phyloP scores from a whole-genome alignment of 2,797 vertebrate genomes.

The Fringilla coelebs region DNA sequence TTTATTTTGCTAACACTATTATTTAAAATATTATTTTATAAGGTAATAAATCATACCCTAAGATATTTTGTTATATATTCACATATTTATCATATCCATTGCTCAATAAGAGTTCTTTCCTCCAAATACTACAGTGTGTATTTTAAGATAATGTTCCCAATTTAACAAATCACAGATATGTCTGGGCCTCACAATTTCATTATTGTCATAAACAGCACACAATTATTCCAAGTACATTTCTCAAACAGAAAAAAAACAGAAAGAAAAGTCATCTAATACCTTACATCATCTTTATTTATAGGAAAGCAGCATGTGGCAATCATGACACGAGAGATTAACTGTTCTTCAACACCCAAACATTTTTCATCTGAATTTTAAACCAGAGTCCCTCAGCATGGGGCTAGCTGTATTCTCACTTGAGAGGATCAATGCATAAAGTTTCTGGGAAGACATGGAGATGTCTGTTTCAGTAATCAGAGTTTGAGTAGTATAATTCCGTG shows the following conservation, averaged over 20 bases:
- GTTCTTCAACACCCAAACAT: not conserved
- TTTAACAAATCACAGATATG: conserved; percentile 29
- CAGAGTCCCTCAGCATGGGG: not conserved
- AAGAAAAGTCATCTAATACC: not conserved
- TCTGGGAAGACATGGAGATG: not conserved
- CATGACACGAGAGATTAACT: conserved; percentile 3
- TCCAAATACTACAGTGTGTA: not conserved
- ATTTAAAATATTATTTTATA: conserved; percentile 11
- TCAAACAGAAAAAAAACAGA: not conserved
- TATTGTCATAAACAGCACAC: not conserved
- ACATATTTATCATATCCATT: not conserved
- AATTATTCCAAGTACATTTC: not conserved
- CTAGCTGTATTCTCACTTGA: not conserved
- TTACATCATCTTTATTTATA: conserved; percentile 46
- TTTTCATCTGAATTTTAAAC: conserved; percentile 31
- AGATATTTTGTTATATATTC: not conserved
- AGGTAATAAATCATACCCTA: conserved; percentile 11
- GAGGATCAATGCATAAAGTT: not conserved
- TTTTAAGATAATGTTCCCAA: conserved; percentile 8
- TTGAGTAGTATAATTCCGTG: not conserved
- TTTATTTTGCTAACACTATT: not conserved
- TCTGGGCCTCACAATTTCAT: not conserved
- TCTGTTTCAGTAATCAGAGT: not conserved
- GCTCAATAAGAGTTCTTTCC: not conserved
- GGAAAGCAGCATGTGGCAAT: conserved; percentile 4